These are phyloP conservation scores for Pristionchus mayeri DNA, from an alignment of 2,888 invertebrate species.

Conservation along the genomic window DNA sequence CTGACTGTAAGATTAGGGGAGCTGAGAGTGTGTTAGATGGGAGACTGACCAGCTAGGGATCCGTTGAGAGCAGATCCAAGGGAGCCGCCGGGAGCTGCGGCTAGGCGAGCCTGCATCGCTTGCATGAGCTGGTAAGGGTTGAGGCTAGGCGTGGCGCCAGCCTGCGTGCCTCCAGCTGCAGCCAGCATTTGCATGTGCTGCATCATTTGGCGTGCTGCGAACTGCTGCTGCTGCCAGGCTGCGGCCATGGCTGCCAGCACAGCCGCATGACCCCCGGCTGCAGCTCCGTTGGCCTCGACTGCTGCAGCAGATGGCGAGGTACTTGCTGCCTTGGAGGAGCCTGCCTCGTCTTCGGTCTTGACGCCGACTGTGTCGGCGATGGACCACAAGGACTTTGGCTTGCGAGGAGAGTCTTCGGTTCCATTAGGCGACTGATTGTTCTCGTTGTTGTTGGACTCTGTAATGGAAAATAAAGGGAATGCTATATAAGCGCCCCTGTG, in stretches of 20 bases:
- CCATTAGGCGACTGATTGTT: constrained; percentile 1
- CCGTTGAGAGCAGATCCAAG: too few species aligned
- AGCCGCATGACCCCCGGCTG: neutral
- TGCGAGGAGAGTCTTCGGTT: constrained; percentile 39
- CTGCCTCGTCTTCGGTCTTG: constrained; percentile 31
- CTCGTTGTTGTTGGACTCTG: constrained; percentile 51
- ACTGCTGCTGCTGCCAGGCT: constrained; percentile 37
- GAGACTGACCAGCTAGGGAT: neutral
- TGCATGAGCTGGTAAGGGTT: constrained; percentile 19
- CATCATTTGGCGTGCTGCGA: neutral
- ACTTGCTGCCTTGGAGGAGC: neutral
- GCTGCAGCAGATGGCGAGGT: neutral
- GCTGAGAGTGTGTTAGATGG: neutral
- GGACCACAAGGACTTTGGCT: constrained; percentile 71
- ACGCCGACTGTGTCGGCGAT: constrained; percentile 60
- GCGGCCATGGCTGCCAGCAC: neutral
- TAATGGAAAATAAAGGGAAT: neutral
- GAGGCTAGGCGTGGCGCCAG: neutral
- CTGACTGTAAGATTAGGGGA: constrained; percentile 38
- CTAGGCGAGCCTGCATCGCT: constrained; percentile 43
- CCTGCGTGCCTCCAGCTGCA: too few species aligned
- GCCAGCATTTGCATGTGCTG: neutral
- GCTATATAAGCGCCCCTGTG: too few species aligned
- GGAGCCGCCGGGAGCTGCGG: neutral
- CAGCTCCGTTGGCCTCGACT: neutral